These are phyloP conservation scores for Helicoverpa zea DNA, from an alignment of 1,140 invertebrate species.

Conservation along the genomic window DNA sequence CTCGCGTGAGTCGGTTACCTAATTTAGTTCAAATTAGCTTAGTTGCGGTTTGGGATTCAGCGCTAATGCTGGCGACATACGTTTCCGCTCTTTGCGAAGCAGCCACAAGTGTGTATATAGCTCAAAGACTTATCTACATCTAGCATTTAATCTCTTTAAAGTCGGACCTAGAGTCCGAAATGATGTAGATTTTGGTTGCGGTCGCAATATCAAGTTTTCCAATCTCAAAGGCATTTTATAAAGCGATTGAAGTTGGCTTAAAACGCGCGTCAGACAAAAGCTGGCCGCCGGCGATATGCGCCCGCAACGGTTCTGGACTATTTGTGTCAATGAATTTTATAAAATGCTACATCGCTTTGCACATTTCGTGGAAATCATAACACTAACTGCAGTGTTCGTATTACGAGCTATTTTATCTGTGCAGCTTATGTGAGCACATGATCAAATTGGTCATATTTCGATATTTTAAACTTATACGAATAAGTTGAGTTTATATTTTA, in stretches of 20 bases:
- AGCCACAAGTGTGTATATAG: conserved; percentile 21
- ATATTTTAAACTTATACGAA: neutral
- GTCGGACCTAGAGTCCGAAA: conserved; percentile 13
- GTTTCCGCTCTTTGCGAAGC: conserved; percentile 37
- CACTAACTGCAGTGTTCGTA: neutral
- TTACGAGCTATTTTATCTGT: too few relatives aligned
- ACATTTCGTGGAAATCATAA: conserved; percentile 3
- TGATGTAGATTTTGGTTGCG: conserved; percentile 31
- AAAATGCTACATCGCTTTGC: neutral
- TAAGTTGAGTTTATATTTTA: too few relatives aligned
- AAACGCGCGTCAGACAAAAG: conserved; percentile 33
- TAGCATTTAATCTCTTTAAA: conserved; percentile 36
- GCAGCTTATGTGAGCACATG: neutral
- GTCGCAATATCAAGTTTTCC: conserved; percentile 26
- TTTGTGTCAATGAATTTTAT: conserved; percentile 44
- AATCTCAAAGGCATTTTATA: conserved; percentile 44
- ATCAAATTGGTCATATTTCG: neutral
- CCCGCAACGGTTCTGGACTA: conserved; percentile 11
- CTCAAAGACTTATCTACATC: conserved; percentile 42
- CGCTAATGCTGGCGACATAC: conserved; percentile 41
- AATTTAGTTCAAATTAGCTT: conserved; percentile 48
- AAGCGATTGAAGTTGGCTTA: conserved; percentile 40
- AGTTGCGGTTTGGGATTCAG: conserved; percentile 38
- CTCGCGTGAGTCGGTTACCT: conserved; percentile 36
- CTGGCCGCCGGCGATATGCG: conserved; percentile 23